Evolutionary conservation across 2,113 vertebrate species (phyloP), one percentile per base, ranked within the genome.

Genomic region (Malaclemys terrapin): DNA sequence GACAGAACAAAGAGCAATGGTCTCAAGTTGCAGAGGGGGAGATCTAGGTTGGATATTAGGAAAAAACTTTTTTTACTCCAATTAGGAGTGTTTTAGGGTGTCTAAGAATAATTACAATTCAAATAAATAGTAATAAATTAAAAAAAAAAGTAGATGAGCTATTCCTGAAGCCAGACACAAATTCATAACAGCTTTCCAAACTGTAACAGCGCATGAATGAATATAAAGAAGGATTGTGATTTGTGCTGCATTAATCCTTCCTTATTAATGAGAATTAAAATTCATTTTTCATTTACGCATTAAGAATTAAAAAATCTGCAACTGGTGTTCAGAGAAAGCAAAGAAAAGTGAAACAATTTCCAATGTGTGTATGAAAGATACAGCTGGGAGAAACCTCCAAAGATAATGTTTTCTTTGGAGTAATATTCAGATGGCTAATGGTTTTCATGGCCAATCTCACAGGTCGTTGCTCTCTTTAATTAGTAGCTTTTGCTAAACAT

Each of bases 381-480:
- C 65, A 91, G 89, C 7, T 65, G 84, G 80, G 25, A 95, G 56
- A 93, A 94, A 87, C 50, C 6, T 65, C 75, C 84, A 89, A 94
- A 92, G 57, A 25, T 53, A 85, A 38, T 56, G 17, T 50, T 91
- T 96, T 95, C 31, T 80, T 90, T 78, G 10, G 6, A 88, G 52
- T 90, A 93, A 50, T 62, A 69, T 91, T 97, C 93, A 93, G 54
- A 95, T 90, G 79, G 76, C 53, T 94, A 96, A 95, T 76, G 14
- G 57, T 95, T 96, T 97, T 93, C 89, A 95, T 42, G 35, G 82
- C 80, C 89, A 97, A 96, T 97, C 84, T 97, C 93, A 94, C 56
- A 88, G 84, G 90, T 86, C 95, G 78, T 89, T 93, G 69, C 69
- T 93, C 93, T 76, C 86, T 97, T 96, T 96, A 94, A 95, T 97